Conservation (phyloP, 2,888 invertebrate genomes). For the Lasioglossum vierecki region DNA sequence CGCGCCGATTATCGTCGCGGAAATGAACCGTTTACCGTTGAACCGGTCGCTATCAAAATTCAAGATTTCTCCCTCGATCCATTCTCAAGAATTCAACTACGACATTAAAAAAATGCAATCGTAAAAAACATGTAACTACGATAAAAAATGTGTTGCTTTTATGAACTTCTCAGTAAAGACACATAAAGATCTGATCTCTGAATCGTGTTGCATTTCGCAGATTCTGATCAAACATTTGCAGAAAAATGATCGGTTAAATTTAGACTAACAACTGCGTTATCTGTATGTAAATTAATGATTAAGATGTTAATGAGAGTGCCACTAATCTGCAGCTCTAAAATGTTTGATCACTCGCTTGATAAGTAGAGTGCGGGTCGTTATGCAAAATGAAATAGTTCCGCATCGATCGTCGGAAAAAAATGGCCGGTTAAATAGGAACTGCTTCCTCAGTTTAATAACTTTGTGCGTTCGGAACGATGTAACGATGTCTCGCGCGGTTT, state of each 20-base stretch:
- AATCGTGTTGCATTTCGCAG: not conserved
- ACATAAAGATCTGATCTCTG: not conserved
- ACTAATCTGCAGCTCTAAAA: not conserved
- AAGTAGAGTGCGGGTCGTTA: not conserved
- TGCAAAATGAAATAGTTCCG: not conserved
- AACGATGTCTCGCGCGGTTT: not conserved
- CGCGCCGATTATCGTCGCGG: not conserved
- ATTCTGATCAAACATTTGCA: not conserved
- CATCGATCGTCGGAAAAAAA: not conserved
- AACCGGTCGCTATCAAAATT: not conserved
- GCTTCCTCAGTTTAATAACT: not conserved
- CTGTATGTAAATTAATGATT: not conserved
- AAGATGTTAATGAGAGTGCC: not conserved
- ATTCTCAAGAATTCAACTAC: not conserved
- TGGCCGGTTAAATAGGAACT: not conserved
- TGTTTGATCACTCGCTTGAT: not conserved
- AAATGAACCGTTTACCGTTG: conserved; percentile 12
- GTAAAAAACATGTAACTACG: not conserved
- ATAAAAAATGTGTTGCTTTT: not conserved
- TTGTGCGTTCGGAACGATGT: not conserved
- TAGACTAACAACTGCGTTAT: not conserved
- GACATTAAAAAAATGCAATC: not conserved
- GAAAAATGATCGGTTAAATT: not conserved
- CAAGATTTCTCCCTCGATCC: not conserved
- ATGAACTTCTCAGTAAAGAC: not conserved